Evolutionary conservation across 2,797 vertebrate genomes (phyloP), one percentile per base, ranked within the genome.

Genomic region (Cyprinella venusta): DNA sequence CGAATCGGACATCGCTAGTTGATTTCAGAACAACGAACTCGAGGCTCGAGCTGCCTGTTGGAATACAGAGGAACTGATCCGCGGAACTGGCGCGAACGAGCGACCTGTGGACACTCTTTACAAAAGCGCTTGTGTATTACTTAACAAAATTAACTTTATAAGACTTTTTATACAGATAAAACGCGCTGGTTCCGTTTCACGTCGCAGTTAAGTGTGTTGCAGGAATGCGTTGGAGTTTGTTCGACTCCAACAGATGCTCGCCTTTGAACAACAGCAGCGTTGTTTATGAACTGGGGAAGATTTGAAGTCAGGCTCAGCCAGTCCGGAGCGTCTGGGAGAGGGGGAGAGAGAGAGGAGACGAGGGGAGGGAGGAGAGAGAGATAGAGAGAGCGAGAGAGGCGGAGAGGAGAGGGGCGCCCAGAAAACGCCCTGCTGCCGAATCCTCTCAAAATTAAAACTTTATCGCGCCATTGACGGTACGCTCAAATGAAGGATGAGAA

Each of bases 361-460:
- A 74, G 75, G n/a, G 33, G 75, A 87, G 88, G 70, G 76, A 38
- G 79, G 45, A 45, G 42, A 10, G 40, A 42, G 40, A 40, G 2
- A 33, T 33, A 33, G 40, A 45, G 42, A 45, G 42, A 45, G 42
- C 13, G 40, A n/a, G 50, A n/a, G 64, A 64, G 85, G 87, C 85
- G 89, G 86, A 33, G 30, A 33, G 70, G 82, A 84, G 84, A 90
- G 91, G 91, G 90, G 92, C 88, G 89, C 84, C 65, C 86, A 92
- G 93, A 95, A 94, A 94, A 95, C 94, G 94, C 94, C 94, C 94
- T 92, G 90, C 83, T 87, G 89, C 89, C 70, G 84, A 89, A 90
- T 90, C 90, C 90, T 89, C 88, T 88, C 84, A 86, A 85, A 90
- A 92, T 91, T 91, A 90, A 91, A 94, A 94, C 91, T 94, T 94